These are phyloP conservation scores for Apotomis capreana DNA, from an alignment of 2,888 invertebrate genomes.

Conservation along the genomic window DNA sequence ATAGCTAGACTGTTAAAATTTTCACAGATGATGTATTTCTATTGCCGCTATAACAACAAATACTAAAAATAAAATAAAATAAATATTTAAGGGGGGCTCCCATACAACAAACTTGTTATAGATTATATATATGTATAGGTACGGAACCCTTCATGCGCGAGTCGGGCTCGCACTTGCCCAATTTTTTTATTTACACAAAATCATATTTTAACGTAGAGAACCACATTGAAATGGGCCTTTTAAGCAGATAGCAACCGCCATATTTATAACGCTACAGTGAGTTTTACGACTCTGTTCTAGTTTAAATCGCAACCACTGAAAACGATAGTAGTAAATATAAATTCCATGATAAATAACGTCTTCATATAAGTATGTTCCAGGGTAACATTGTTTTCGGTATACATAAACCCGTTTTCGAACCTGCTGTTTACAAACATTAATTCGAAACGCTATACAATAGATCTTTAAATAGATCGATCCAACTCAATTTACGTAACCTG, in stretches of 20 bases:
- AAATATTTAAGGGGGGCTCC: too few species aligned
- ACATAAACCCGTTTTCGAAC: neutral
- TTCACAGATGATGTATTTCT: too few species aligned
- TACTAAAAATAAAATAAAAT: too few species aligned
- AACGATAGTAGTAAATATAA: neutral
- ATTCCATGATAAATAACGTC: too few species aligned
- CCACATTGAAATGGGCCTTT: neutral
- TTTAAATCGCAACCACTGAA: neutral
- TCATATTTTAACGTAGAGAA: neutral
- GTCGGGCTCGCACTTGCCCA: too few species aligned
- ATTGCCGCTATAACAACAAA: too few species aligned
- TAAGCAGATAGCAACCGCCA: constrained; percentile 9
- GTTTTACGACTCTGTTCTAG: constrained; percentile 5
- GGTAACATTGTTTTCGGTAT: neutral
- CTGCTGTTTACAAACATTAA: neutral
- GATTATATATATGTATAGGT: too few species aligned
- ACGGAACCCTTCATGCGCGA: too few species aligned
- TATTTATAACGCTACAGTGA: constrained; percentile 8
- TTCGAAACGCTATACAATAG: neutral
- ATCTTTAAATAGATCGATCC: neutral
- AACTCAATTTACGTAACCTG: neutral
- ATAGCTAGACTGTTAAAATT: too few species aligned
- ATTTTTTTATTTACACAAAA: neutral
- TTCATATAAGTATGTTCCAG: too few species aligned
- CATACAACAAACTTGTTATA: too few species aligned